Evolutionary conservation across 2,888 invertebrate genomes (phyloP).

Genomic region (Nomada ruficornis): DNA sequence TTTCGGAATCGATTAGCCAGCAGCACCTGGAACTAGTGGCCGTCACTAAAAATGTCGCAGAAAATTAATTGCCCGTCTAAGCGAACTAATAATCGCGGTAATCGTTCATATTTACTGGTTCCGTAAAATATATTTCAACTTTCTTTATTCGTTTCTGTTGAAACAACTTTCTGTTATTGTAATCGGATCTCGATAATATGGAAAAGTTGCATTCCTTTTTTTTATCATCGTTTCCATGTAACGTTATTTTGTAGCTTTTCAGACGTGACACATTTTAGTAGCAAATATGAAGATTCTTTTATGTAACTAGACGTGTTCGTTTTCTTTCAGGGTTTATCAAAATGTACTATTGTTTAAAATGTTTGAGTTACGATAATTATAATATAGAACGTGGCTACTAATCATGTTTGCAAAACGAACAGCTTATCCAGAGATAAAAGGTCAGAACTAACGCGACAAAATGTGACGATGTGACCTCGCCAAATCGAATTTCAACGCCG

Average conservation of each 20-base stretch:
- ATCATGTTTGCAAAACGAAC: neutral
- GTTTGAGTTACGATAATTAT: too few relatives aligned
- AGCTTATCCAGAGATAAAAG: neutral
- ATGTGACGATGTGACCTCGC: slow-evolving; percentile 4
- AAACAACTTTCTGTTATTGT: too few relatives aligned
- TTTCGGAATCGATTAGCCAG: slow-evolving; percentile 59
- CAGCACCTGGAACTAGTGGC: slow-evolving; percentile 29
- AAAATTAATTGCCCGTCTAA: slow-evolving; percentile 77
- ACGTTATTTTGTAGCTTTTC: too few relatives aligned
- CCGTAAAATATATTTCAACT: too few relatives aligned
- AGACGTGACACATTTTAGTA: too few relatives aligned
- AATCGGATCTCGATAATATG: neutral
- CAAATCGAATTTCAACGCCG: slow-evolving; percentile 21
- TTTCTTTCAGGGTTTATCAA: too few relatives aligned
- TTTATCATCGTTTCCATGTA: too few relatives aligned
- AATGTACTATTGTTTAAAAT: too few relatives aligned
- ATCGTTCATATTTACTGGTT: slow-evolving; percentile 31
- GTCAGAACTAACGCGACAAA: slow-evolving; percentile 14
- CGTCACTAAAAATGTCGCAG: slow-evolving; percentile 73
- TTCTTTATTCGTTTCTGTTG: too few relatives aligned
- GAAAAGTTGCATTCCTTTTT: neutral
- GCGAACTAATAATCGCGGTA: slow-evolving; percentile 75
- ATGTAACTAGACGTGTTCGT: too few relatives aligned
- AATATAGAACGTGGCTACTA: too few relatives aligned
- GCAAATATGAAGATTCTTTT: too few relatives aligned